Evolutionary conservation across 2,113 vertebrate species (phyloP).

Genomic region (Tragelaphus scriptus): DNA sequence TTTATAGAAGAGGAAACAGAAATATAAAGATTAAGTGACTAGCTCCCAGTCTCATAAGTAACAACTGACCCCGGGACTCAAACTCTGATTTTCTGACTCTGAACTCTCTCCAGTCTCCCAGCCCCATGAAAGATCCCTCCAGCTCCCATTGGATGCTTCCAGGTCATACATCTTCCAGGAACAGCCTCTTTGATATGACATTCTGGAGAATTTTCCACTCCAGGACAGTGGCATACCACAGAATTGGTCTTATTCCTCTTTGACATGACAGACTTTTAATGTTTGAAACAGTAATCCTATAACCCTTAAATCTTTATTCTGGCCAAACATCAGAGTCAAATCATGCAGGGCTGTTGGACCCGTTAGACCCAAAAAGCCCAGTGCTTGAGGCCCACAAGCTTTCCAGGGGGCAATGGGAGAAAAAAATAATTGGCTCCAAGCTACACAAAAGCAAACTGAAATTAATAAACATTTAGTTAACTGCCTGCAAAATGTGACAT

Average conservation of each 20-base stretch:
- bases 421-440: background rate
- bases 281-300: background rate
- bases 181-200: background rate
- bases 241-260: background rate
- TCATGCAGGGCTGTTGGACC: background rate
- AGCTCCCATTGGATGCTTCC: background rate
- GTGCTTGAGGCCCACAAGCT: background rate
- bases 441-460: background rate
- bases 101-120: background rate
- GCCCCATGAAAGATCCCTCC: background rate
- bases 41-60: background rate
- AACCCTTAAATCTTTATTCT: background rate
- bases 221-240: background rate
- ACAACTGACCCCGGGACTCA: background rate
- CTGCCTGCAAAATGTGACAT: background rate
- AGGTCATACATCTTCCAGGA: background rate
- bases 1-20: background rate
- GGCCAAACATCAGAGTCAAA: background rate
- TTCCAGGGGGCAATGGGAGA: background rate
- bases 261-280: background rate
- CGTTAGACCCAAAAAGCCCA: background rate
- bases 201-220: background rate
- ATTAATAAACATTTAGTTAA: constrained; percentile 34
- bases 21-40: background rate
- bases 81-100: background rate